Percentiles rank a stretch among this genome's conserved stretches.
Conservation (phyloP, 1,140 invertebrate genomes). For the Schlechtendalia chinensis region DNA sequence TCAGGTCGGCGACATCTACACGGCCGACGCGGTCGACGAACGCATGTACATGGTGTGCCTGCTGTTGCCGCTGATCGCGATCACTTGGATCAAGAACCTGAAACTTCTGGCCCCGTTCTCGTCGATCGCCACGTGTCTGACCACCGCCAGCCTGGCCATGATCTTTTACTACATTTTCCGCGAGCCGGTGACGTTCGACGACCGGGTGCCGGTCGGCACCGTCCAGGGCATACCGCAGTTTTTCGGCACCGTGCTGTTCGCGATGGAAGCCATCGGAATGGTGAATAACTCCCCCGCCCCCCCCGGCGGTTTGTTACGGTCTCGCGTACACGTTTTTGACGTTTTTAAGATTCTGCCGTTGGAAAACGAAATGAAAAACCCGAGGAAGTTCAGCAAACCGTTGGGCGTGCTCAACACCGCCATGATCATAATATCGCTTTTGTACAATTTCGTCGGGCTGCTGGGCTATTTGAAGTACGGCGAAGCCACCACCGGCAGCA, state of each 20-base stretch:
- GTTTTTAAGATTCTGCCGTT: constrained; percentile 61
- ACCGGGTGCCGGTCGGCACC: constrained; percentile 57
- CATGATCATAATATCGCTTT: constrained; percentile 57
- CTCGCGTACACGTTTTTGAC: no score
- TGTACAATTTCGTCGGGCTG: constrained; percentile 60
- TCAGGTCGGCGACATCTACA: constrained; percentile 61
- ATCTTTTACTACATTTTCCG: constrained; percentile 70
- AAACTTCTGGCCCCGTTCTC: constrained; percentile 74
- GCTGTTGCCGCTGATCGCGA: constrained; percentile 65
- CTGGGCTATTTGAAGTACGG: constrained; percentile 62
- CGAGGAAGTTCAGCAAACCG: constrained; percentile 57
- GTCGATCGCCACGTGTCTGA: constrained; percentile 68
- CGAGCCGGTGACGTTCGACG: constrained; percentile 60
- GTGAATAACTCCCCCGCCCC: constrained; percentile 56
- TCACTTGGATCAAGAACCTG: constrained; percentile 70
- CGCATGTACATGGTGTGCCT: constrained; percentile 62
- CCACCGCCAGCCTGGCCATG: constrained; percentile 64
- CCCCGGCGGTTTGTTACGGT: no score
- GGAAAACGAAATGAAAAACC: constrained; percentile 60
- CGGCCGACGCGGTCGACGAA: constrained; percentile 55
- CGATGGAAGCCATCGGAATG: constrained; percentile 67
- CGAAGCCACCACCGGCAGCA: constrained; percentile 55
- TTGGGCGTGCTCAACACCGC: constrained; percentile 59
- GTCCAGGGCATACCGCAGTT: constrained; percentile 62
- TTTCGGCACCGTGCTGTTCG: constrained; percentile 66